A percentile compares a stretch with the other conserved stretches of the same genome.
phyloP scores from a whole-genome alignment of 2,888 invertebrate species.

The Nephrocerus scutellatus region DNA sequence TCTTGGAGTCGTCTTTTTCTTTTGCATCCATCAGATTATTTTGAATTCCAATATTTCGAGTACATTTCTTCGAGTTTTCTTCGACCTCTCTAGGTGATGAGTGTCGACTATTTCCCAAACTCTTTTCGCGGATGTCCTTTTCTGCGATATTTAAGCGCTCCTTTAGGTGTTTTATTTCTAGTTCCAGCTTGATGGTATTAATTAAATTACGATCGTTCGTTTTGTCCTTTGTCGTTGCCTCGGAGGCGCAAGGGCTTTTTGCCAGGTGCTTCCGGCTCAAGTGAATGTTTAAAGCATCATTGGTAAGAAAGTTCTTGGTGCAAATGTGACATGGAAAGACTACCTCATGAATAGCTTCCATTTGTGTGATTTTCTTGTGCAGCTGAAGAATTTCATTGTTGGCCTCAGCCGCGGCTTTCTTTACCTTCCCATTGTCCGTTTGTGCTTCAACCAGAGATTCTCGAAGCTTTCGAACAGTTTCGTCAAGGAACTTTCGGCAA shows the following conservation, averaged over 20 bases:
- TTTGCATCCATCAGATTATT: constrained; percentile 32
- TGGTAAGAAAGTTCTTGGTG: constrained; percentile 45
- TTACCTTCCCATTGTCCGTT: constrained; percentile 34
- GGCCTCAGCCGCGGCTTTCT: constrained; percentile 31
- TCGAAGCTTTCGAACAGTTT: constrained; percentile 35
- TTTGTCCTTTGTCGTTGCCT: constrained; percentile 22
- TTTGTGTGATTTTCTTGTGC: constrained; percentile 40
- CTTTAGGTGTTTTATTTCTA: constrained; percentile 59
- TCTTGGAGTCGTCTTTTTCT: constrained; percentile 30
- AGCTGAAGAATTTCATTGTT: constrained; percentile 40
- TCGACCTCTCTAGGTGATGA: constrained; percentile 9
- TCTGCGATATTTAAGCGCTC: constrained; percentile 57
- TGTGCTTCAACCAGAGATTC: constrained; percentile 33
- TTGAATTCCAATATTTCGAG: constrained; percentile 31
- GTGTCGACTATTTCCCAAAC: constrained; percentile 13
- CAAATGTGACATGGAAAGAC: constrained; percentile 45
- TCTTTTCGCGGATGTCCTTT: constrained; percentile 47
- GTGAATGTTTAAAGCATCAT: constrained; percentile 43
- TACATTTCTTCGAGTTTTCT: neutral
- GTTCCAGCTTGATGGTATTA: constrained; percentile 58
- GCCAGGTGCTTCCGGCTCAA: constrained; percentile 37
- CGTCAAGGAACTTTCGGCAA: constrained; percentile 44
- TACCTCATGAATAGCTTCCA: constrained; percentile 41
- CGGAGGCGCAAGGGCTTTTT: constrained; percentile 1
- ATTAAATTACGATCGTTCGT: constrained; percentile 47